phyloP scores from a whole-genome alignment of 2,797 vertebrate species.

The Chloroceryle inda region DNA sequence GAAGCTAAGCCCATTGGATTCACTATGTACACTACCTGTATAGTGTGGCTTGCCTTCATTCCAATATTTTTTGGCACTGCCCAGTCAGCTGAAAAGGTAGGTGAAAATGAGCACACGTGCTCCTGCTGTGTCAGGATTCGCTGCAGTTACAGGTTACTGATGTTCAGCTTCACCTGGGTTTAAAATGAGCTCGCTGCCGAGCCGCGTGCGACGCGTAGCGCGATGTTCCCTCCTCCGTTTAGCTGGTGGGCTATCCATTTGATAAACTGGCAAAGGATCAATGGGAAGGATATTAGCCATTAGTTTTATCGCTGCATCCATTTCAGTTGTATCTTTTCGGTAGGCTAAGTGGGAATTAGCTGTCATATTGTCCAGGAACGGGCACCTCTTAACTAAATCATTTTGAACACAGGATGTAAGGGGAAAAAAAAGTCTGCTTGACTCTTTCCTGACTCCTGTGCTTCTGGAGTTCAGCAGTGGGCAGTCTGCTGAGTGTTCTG shows the following conservation, averaged over 20 bases:
- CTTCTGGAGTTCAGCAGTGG: background rate
- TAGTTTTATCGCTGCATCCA: constrained; percentile 53
- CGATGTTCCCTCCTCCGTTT: background rate
- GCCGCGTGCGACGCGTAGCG: too few species aligned
- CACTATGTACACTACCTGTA: constrained; percentile 99
- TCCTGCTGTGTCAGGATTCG: background rate
- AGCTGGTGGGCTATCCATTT: constrained; percentile 29
- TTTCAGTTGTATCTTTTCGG: constrained; percentile 43
- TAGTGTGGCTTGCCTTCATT: constrained; percentile 99
- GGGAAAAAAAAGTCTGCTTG: background rate
- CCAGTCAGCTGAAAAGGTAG: constrained; percentile 99
- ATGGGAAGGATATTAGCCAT: constrained; percentile 48
- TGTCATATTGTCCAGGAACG: constrained; percentile 1
- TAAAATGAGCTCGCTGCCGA: background rate
- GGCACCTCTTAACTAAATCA: background rate
- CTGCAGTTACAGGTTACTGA: background rate
- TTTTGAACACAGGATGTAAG: constrained; percentile 17
- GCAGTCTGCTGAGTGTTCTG: background rate
- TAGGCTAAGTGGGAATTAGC: background rate
- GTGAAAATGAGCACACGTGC: constrained; percentile 53
- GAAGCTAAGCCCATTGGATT: constrained; percentile 99
- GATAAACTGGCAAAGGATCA: constrained; percentile 36
- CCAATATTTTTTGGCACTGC: constrained; percentile 99
- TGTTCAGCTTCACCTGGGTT: background rate
- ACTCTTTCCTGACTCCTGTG: too few species aligned